These are phyloP conservation scores for Prionace glauca DNA, from an alignment of 2,797 vertebrate species.

Conservation along the genomic window DNA sequence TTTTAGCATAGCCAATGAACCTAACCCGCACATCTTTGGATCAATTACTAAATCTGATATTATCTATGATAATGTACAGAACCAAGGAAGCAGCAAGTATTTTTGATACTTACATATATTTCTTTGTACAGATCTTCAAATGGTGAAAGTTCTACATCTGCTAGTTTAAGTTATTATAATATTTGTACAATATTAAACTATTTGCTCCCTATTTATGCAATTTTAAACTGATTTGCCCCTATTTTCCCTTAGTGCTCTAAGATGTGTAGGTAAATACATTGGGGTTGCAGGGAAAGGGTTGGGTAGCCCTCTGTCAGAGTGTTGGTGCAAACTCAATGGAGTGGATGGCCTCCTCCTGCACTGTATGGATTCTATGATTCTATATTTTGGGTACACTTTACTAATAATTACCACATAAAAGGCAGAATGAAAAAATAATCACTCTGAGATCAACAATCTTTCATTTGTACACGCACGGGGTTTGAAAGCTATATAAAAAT, in stretches of 20 bases:
- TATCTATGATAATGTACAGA: not conserved
- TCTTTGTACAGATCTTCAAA: not conserved
- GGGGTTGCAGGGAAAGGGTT: too few relatives aligned
- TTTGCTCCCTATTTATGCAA: too few relatives aligned
- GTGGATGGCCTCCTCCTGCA: too few relatives aligned
- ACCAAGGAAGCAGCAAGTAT: not conserved
- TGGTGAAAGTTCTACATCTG: not conserved
- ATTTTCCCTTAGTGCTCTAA: too few relatives aligned
- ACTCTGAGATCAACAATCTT: not conserved
- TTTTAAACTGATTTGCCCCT: too few relatives aligned
- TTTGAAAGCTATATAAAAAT: not conserved
- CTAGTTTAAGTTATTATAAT: not conserved
- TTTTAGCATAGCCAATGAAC: too few relatives aligned
- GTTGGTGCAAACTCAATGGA: too few relatives aligned
- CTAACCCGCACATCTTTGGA: too few relatives aligned
- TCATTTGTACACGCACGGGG: not conserved
- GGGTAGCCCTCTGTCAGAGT: too few relatives aligned
- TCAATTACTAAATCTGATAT: not conserved
- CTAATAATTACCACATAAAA: not conserved
- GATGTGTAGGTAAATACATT: too few relatives aligned
- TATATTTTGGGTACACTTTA: not conserved
- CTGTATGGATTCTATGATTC: not conserved
- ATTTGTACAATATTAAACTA: not conserved
- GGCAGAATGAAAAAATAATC: constrained; percentile 13
- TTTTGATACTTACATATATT: not conserved